phyloP scores from a whole-genome alignment of 2,113 vertebrate species.

The Vulpes vulpes region DNA sequence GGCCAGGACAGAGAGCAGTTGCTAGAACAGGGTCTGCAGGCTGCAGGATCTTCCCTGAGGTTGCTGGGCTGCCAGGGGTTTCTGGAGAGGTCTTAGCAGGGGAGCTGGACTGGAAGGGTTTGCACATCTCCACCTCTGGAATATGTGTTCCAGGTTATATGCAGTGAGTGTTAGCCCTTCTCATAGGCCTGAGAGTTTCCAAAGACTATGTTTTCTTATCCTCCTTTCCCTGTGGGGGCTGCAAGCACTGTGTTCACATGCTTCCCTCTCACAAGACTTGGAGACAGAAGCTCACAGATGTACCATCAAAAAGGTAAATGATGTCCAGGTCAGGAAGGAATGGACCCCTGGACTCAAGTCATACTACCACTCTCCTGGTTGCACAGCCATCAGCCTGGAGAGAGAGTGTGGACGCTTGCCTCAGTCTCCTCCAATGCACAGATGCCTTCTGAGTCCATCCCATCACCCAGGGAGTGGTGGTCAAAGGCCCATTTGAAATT shows the following conservation, averaged over 20 bases:
- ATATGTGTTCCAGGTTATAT: accelerated
- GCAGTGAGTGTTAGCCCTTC: accelerated
- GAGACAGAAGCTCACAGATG: neutral
- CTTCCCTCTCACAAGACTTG: neutral
- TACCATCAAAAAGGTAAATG: neutral
- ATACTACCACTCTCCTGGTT: neutral
- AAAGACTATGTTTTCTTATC: neutral
- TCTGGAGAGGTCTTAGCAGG: no score
- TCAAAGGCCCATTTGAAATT: neutral
- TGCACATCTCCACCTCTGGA: no score
- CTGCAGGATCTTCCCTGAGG: no score
- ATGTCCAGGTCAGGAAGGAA: neutral
- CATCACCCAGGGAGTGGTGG: no score
- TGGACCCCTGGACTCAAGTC: neutral
- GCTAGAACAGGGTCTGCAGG: neutral
- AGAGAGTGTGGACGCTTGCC: neutral
- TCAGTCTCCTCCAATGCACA: neutral
- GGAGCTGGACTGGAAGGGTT: neutral
- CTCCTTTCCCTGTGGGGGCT: neutral
- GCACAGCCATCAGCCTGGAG: no score
- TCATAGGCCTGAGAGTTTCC: neutral
- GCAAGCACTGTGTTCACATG: no score
- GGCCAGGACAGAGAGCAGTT: no score
- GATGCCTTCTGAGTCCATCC: neutral
- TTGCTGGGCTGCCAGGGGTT: neutral